Base-by-base conservation (phyloP, 2,797 vertebrate species). In the Gadopsis marmoratus region DNA sequence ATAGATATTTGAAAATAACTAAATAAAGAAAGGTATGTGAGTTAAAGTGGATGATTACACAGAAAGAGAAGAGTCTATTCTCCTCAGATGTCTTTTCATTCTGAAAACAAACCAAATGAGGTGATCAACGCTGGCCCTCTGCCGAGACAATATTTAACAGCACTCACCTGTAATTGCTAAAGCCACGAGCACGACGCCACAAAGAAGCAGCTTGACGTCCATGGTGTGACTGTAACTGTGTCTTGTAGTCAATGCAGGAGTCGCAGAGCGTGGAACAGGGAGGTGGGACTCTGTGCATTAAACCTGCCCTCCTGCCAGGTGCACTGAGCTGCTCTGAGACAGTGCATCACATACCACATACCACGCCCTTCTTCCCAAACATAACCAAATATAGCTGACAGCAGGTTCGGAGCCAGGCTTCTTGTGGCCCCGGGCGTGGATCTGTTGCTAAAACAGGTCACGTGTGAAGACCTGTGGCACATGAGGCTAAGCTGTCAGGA, bases 121-220 rank as follows among this genome's bases (percentile, higher is more conserved):
- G 51, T 61, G 0, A 65, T 10, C 2, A 31, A 43, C 19, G n/a
- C 1, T 12, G 14, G 2, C 7, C 12, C 10, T 56, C 10, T 29
- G 3, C 39, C 21, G 16, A 73, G 3, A 35, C 13, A 10, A 7
- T 17, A 26, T 29, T 33, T 13, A 17, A 26, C 7, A 45, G 33
- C 23, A 71, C 81, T 73, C 1, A 88, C 86, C 83, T 83, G 83
- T 55, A 29, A 71, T 1, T 0, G 4, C 12, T 0, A 83, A 17
- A 41, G 23, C 11, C 39, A 71, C 10, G 10, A 83, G 53, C n/a
- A 72, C 5, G 33, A 61, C 37, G 6, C 43, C 39, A 41, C 29
- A 71, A 1, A 35, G 0, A 0, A 71, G 2, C 37, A 63, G 23
- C 13, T 10, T 54, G 7, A 51, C 5, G 17, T 55, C 68, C 81